Evolutionary conservation across 1,140 invertebrate species (phyloP).

Genomic region (Drosophila jambulina): DNA sequence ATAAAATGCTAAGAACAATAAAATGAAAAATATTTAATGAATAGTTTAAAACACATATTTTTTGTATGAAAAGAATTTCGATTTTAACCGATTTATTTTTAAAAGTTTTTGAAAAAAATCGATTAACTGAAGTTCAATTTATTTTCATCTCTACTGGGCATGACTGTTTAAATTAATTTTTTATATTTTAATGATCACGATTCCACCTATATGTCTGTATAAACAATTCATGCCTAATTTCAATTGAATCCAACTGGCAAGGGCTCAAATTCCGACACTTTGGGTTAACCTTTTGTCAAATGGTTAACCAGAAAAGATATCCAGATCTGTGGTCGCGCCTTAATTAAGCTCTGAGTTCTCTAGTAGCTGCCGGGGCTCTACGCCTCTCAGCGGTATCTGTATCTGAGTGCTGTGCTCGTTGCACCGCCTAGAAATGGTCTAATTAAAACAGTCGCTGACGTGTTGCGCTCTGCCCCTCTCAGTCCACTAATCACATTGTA

Average conservation of each 20-base stretch:
- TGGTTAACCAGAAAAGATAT: not conserved
- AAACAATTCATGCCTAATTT: not conserved
- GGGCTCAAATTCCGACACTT: not conserved
- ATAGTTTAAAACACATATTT: too few species aligned
- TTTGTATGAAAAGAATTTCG: too few species aligned
- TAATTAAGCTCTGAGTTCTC: constrained; percentile 11
- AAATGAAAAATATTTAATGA: too few species aligned
- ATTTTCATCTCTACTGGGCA: too few species aligned
- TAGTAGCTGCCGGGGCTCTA: not conserved
- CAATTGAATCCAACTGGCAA: not conserved
- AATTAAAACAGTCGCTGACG: constrained; percentile 69
- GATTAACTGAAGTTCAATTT: too few species aligned
- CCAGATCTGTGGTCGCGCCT: constrained; percentile 1
- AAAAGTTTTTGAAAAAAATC: too few species aligned
- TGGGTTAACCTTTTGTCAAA: not conserved
- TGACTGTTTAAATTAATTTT: not conserved
- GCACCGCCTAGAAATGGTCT: constrained; percentile 67
- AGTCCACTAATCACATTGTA: constrained; percentile 55
- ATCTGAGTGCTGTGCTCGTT: not conserved
- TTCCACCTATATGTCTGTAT: too few species aligned
- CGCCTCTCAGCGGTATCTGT: constrained; percentile 1
- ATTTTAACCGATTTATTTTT: too few species aligned
- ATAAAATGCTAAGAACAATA: too few species aligned
- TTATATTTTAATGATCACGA: not conserved
- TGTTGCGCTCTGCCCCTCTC: constrained; percentile 27